phyloP scores from a whole-genome alignment of 2,888 invertebrate species.

The Phalera bucephala region DNA sequence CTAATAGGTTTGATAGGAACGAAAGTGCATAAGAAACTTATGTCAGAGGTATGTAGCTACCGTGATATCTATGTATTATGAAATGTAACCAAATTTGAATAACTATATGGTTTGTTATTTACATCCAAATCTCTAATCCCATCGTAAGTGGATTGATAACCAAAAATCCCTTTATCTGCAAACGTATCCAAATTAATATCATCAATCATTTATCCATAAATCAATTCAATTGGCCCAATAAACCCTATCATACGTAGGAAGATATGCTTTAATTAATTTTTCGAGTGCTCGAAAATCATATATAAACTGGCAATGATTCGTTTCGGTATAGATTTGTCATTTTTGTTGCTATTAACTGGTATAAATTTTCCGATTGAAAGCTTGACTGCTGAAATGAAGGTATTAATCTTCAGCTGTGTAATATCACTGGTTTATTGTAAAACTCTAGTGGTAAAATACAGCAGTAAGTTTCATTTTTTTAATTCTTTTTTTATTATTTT shows the following conservation, averaged over 20 bases:
- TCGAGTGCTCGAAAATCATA: conserved; percentile 29
- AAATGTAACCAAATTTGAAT: too few relatives aligned
- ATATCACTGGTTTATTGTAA: conserved; percentile 47
- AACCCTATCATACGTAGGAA: conserved; percentile 30
- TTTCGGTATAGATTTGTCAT: conserved; percentile 20
- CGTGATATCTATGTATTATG: too few relatives aligned
- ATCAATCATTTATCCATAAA: conserved; percentile 9
- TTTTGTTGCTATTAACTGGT: conserved; percentile 22
- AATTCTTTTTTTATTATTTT: too few relatives aligned
- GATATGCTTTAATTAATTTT: conserved; percentile 41
- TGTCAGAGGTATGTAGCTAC: too few relatives aligned
- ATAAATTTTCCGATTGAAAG: conserved; percentile 24
- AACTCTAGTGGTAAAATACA: conserved; percentile 37
- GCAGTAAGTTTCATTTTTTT: conserved; percentile 35
- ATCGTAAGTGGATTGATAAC: too few relatives aligned
- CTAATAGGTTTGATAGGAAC: too few relatives aligned
- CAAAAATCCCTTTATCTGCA: too few relatives aligned
- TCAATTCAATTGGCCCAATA: conserved; percentile 23
- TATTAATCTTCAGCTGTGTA: conserved; percentile 42
- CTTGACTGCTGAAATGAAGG: conserved; percentile 43
- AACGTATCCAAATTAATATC: conserved; percentile 5
- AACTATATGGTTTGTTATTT: too few relatives aligned
- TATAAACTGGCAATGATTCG: conserved; percentile 35
- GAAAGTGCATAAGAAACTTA: too few relatives aligned
- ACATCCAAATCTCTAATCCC: too few relatives aligned